Evolutionary conservation across 2,888 invertebrate species (phyloP), one percentile per base, ranked within the genome.

Genomic region (Aphodius sticticus): DNA sequence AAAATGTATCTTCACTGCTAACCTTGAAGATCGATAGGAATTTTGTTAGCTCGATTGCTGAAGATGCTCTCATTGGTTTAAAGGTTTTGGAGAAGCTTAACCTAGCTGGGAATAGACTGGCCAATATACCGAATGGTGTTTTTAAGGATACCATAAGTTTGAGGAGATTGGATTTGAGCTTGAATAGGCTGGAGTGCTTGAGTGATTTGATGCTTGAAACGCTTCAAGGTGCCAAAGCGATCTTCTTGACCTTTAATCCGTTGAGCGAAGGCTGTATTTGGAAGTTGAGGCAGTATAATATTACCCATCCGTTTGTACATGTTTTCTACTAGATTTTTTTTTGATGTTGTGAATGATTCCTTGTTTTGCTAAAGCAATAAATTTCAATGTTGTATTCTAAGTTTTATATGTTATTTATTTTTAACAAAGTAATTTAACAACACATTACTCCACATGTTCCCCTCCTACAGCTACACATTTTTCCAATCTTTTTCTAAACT

Each of bases 21-120:
- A 74, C 26, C 5, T 36, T 74, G 35, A 37, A 74, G 2, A 26
- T 74, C 3, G 37, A 35, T 26, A 16, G 37, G 9, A 74, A 74
- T 35, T 14, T 35, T 12, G 9, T 74, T 7, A 37, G 37, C 2
- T 12, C 74, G 2, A 35, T 74, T 35, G n/a, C 7, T 6, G 74
- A 74, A 74, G 74, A 74, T 74, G 74, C 74, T 36, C 35, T 74
- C 36, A 35, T 26, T n/a, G 74, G 74, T 16, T 74, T 74, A 35
- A 37, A 26, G 6, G 7, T n/a, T 12, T 36, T 74, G 9, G n/a
- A 9, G 35, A 74, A 37, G 35, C 35, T 74, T n/a, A 35, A 74
- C 35, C n/a, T 74, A 4, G 74, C 74, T 6, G 26, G n/a, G 35
- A 74, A 74, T 35, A 0, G n/a, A 6, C 16, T 74, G 9, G 9